These are phyloP conservation scores for Nasonia vitripennis DNA, from an alignment of 1,140 invertebrate species.

Conservation along the genomic window DNA sequence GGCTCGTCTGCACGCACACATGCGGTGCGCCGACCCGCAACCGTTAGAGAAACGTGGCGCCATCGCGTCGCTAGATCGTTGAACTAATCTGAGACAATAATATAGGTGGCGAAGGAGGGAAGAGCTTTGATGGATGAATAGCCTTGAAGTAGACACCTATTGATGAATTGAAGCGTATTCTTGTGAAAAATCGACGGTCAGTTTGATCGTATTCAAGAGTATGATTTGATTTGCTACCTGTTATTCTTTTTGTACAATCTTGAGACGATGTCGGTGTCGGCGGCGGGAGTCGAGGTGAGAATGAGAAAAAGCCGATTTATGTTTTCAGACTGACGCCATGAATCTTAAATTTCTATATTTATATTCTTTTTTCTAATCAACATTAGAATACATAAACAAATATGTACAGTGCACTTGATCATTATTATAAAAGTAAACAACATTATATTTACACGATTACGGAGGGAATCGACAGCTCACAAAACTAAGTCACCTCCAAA, in stretches of 20 bases:
- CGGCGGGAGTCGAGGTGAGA: background rate
- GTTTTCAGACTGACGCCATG: background rate
- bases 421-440: background rate
- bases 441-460: background rate
- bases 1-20: background rate
- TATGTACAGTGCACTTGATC: background rate
- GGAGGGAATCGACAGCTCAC: background rate
- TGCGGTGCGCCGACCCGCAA: no score
- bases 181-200: no score
- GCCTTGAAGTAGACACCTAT: no score
- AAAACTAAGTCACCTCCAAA: constrained; percentile 58
- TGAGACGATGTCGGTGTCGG: no score
- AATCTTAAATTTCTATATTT: background rate
- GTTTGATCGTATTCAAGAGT: no score
- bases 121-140: no score
- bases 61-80: background rate
- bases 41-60: background rate
- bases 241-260: no score
- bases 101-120: no score
- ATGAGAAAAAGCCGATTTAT: background rate
- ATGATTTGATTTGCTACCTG: no score
- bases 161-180: no score
- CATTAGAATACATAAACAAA: background rate
- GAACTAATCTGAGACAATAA: background rate
- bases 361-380: background rate